Percentiles rank a stretch among this genome's conserved stretches.
These are phyloP conservation scores for Garra rufa DNA, from an alignment of 2,113 vertebrate species.

Conservation along the genomic window DNA sequence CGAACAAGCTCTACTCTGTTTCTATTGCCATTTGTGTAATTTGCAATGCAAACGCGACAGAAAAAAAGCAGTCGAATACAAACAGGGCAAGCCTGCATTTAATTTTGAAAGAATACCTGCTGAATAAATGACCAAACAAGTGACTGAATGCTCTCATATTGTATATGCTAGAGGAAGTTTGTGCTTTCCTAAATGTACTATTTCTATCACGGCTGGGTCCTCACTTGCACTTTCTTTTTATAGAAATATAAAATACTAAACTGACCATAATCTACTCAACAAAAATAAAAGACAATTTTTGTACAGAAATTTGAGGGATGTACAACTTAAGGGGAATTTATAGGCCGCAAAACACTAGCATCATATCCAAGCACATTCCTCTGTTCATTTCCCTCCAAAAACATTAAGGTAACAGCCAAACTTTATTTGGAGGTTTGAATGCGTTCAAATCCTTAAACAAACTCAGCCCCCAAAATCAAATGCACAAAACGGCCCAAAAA, in stretches of 20 bases:
- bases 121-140: not conserved
- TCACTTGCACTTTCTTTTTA: not conserved
- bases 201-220: not conserved
- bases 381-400: not conserved
- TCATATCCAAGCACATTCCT: not conserved
- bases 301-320: not conserved
- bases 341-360: conserved; percentile 6
- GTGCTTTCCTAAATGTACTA: not conserved
- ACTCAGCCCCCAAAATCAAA: not conserved
- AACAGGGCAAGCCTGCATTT: not conserved
- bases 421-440: not conserved
- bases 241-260: not conserved
- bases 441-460: not conserved
- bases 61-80: not conserved
- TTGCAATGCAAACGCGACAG: not conserved
- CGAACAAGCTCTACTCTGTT: not conserved
- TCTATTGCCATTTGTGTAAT: not conserved
- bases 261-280: not conserved
- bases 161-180: not conserved
- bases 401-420: conserved; percentile 22
- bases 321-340: not conserved
- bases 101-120: not conserved
- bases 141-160: not conserved
- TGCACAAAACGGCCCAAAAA: not conserved
- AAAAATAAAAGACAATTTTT: not conserved